These are phyloP conservation scores for Lampropteryx suffumata DNA, from an alignment of 2,888 invertebrate species.

Conservation along the genomic window DNA sequence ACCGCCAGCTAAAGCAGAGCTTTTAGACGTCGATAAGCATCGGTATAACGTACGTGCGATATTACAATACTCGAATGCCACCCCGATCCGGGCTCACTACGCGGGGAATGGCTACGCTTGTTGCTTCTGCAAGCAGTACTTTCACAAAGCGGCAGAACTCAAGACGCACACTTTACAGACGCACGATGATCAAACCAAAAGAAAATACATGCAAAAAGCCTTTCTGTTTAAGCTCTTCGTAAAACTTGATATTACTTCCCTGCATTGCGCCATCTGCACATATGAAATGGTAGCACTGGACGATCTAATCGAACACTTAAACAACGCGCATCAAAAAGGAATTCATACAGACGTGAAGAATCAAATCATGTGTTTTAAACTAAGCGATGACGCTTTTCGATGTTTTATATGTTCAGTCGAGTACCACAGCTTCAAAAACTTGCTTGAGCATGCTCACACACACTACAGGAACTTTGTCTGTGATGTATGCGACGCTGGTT, in stretches of 20 bases:
- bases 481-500: conserved; percentile 50
- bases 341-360: conserved; percentile 50
- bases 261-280: conserved; percentile 47
- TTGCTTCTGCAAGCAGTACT: conserved; percentile 57
- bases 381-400: conserved; percentile 40
- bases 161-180: conserved; percentile 52
- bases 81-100: conserved; percentile 55
- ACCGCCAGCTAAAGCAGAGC: conserved; percentile 14
- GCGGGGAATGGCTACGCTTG: conserved; percentile 58
- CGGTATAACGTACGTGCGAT: conserved; percentile 55
- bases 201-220: conserved; percentile 52
- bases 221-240: conserved; percentile 39
- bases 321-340: conserved; percentile 32
- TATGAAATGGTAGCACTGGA: conserved; percentile 37
- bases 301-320: conserved; percentile 34
- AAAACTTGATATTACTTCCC: conserved; percentile 50
- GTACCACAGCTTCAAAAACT: conserved; percentile 49
- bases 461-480: conserved; percentile 58
- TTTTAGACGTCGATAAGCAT: conserved; percentile 41
- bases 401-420: conserved; percentile 49
- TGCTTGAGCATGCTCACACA: conserved; percentile 54
- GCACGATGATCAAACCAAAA: conserved; percentile 46
- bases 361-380: conserved; percentile 56
- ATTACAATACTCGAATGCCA: conserved; percentile 59
- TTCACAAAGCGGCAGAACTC: conserved; percentile 47